Evolutionary conservation across 2,797 vertebrate species (phyloP).

Genomic region (Pantherophis alleghaniensis): DNA sequence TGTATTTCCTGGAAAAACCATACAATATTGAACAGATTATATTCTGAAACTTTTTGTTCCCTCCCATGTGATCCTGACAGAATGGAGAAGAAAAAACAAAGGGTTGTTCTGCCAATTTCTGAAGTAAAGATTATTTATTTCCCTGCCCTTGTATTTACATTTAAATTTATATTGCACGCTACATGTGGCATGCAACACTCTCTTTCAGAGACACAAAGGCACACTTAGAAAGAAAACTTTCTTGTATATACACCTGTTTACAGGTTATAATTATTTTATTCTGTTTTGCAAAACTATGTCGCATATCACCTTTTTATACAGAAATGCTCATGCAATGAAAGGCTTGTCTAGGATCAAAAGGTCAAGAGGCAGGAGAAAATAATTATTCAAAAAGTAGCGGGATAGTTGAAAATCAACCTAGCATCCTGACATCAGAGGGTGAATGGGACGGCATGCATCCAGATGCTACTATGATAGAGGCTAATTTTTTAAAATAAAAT

Average conservation of each 20-base stretch:
- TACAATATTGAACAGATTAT: conserved; percentile 61
- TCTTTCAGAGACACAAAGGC: neutral
- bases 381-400: neutral
- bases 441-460: neutral
- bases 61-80: conserved; percentile 74
- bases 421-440: neutral
- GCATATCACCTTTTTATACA: neutral
- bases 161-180: neutral
- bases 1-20: conserved; percentile 18
- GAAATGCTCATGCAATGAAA: neutral
- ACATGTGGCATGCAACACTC: neutral
- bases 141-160: neutral
- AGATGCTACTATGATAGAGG: neutral
- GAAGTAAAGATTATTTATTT: neutral
- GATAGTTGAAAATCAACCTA: neutral
- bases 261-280: neutral
- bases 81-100: conserved; percentile 39
- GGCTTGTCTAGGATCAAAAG: neutral
- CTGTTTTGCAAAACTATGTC: neutral
- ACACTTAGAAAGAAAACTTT: neutral
- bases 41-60: conserved; percentile 66
- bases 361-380: neutral
- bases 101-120: conserved; percentile 15
- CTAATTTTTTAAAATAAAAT: neutral
- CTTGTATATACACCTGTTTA: neutral